Percentiles rank a stretch among this genome's conserved stretches.
Conservation (phyloP, 2,888 invertebrate genomes). For the Erebia epiphron region DNA sequence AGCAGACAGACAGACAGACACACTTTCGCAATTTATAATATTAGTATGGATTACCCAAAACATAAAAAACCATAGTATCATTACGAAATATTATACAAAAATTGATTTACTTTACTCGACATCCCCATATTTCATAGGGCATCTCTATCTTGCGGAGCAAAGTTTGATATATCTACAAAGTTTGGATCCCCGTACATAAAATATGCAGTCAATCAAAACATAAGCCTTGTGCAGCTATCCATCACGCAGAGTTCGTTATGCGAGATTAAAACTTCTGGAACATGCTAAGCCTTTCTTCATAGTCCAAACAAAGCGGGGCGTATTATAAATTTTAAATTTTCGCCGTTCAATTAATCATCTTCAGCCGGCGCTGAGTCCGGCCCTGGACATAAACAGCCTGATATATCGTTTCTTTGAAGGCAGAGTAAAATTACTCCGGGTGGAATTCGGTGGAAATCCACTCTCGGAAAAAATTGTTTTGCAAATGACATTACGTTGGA, state of each 20-base stretch:
- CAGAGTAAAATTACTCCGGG: slow-evolving; percentile 21
- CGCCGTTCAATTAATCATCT: slow-evolving; percentile 43
- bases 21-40: too few relatives aligned
- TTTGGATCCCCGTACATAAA: slow-evolving; percentile 21
- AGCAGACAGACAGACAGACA: too few relatives aligned
- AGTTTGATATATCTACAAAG: slow-evolving; percentile 20
- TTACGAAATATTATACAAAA: too few relatives aligned
- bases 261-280: slow-evolving; percentile 41
- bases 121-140: slow-evolving; percentile 15
- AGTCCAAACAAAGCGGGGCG: slow-evolving; percentile 44
- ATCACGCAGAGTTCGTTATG: slow-evolving; percentile 40
- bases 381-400: slow-evolving; percentile 36
- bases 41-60: too few relatives aligned
- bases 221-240: slow-evolving; percentile 33
- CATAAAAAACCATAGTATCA: too few relatives aligned
- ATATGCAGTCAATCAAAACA: slow-evolving; percentile 34
- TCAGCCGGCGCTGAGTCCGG: slow-evolving; percentile 40
- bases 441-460: background rate
- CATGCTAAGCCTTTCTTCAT: slow-evolving; percentile 43
- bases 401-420: slow-evolving; percentile 32
- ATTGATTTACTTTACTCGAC: too few relatives aligned
- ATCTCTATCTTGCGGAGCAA: slow-evolving; percentile 5
- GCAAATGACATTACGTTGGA: slow-evolving; percentile 6
- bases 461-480: background rate
- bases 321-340: slow-evolving; percentile 46